Percentiles rank a stretch among this genome's conserved stretches.
phyloP scores from a whole-genome alignment of 2,113 vertebrate species.

The Laticauda colubrina region DNA sequence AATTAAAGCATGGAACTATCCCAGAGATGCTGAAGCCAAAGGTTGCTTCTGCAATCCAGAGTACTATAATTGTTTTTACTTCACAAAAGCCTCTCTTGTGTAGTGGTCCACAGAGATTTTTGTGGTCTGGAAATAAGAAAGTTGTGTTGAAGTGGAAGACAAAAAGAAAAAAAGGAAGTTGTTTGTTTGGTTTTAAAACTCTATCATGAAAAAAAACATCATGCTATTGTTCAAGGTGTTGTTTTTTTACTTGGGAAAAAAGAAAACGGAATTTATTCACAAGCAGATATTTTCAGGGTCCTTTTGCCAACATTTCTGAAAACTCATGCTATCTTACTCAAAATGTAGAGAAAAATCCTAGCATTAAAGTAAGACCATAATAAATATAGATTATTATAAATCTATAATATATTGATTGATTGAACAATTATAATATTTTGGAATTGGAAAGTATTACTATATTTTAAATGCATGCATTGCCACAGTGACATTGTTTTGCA shows the following conservation, averaged over 20 bases:
- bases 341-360: neutral
- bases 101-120: neutral
- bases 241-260: neutral
- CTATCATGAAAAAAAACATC: neutral
- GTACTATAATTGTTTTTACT: slow-evolving; percentile 24
- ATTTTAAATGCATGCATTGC: neutral
- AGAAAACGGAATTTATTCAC: neutral
- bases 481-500: neutral
- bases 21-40: slow-evolving; percentile 4
- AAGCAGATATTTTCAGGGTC: neutral
- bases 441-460: neutral
- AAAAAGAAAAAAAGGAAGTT: neutral
- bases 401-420: neutral
- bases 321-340: neutral
- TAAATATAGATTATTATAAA: neutral
- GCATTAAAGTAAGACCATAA: neutral
- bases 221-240: neutral
- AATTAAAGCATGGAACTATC: neutral
- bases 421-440: neutral
- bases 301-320: neutral
- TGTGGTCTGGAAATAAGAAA: neutral
- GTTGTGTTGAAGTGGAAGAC: neutral
- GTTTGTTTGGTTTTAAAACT: neutral
- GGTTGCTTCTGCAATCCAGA: slow-evolving; percentile 8
- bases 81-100: slow-evolving; percentile 14